phyloP scores from a whole-genome alignment of 1,140 invertebrate species.

The Bombus waltoni region DNA sequence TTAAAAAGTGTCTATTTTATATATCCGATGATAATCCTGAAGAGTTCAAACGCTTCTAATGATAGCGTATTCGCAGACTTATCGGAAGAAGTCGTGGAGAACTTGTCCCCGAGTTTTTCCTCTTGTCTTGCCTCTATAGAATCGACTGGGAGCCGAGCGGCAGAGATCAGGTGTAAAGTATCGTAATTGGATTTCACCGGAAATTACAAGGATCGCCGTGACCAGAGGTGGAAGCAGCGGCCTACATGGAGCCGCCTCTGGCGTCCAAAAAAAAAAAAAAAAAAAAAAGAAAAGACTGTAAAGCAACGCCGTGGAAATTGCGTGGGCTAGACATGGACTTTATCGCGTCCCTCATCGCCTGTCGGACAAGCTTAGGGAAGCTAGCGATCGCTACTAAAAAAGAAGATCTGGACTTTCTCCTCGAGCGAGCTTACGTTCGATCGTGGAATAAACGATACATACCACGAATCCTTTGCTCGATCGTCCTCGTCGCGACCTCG shows the following conservation, averaged over 20 bases:
- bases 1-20: too few relatives aligned
- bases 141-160: neutral
- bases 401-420: constrained; percentile 44
- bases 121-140: neutral
- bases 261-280: neutral
- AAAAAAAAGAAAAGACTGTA: neutral
- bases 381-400: neutral
- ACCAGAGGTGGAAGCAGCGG: constrained; percentile 31
- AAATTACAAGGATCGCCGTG: constrained; percentile 56
- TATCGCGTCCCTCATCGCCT: constrained; percentile 49
- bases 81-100: too few relatives aligned
- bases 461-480: constrained; percentile 46
- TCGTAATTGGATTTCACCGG: constrained; percentile 69
- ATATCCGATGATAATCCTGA: too few relatives aligned
- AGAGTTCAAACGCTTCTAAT: too few relatives aligned
- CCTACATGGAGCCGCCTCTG: constrained; percentile 29
- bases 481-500: constrained; percentile 64
- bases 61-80: too few relatives aligned
- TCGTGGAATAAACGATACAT: neutral
- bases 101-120: neutral
- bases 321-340: constrained; percentile 43
- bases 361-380: constrained; percentile 27
- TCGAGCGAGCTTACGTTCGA: neutral
- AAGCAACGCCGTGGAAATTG: constrained; percentile 47
- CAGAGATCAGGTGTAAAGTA: constrained; percentile 55